These are phyloP conservation scores for Nasonia vitripennis DNA, from an alignment of 1,140 invertebrate genomes.

Conservation along the genomic window DNA sequence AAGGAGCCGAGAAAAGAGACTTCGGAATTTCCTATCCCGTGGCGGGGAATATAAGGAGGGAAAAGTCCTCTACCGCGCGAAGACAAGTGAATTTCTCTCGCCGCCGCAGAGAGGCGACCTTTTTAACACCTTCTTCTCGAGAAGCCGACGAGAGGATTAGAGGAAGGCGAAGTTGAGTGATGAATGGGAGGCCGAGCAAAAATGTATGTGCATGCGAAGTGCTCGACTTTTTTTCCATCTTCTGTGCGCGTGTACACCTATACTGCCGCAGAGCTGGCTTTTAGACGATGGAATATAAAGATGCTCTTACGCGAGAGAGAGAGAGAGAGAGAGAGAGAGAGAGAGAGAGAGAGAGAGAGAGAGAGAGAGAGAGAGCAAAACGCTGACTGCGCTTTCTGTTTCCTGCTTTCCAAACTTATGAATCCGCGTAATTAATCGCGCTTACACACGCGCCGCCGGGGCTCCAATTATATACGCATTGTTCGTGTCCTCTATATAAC, in stretches of 20 bases:
- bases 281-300: not conserved
- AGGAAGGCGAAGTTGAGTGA: conserved; percentile 25
- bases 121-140: conserved; percentile 19
- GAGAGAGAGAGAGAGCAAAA: not conserved
- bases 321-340: no score
- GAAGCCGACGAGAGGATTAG: not conserved
- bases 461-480: not conserved
- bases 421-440: not conserved
- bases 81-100: conserved; percentile 25
- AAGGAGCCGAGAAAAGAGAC: not conserved
- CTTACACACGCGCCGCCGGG: not conserved
- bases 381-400: not conserved
- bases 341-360: no score
- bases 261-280: not conserved
- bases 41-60: not conserved
- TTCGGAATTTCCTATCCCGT: not conserved
- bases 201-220: conserved; percentile 22
- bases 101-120: not conserved
- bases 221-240: not conserved
- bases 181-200: not conserved
- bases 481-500: not conserved
- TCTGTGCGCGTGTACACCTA: not conserved
- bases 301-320: not conserved
- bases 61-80: not conserved
- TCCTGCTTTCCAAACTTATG: not conserved